A percentile compares a stretch with the other conserved stretches of the same genome.
These are phyloP conservation scores for Eupsilia transversa DNA, from an alignment of 2,888 invertebrate genomes.

Conservation along the genomic window DNA sequence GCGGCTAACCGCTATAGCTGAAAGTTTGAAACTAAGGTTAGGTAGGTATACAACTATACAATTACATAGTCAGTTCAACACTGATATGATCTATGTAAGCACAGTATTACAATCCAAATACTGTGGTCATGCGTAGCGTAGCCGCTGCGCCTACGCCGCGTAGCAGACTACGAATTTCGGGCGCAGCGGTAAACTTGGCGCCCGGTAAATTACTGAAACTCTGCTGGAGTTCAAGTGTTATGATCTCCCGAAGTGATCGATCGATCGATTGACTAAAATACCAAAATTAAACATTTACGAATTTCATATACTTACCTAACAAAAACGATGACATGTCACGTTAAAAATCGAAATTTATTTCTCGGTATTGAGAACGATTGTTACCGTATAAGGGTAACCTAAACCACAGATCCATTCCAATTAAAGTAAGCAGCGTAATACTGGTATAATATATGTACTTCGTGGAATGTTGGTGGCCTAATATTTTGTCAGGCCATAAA, in stretches of 20 bases:
- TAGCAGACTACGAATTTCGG: constrained; percentile 14
- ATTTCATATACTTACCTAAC: not conserved
- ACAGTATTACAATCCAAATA: no score
- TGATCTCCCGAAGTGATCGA: no score
- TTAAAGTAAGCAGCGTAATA: not conserved
- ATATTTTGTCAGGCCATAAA: not conserved
- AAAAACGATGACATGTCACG: not conserved
- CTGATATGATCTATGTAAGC: no score
- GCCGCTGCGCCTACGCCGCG: not conserved
- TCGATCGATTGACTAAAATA: no score
- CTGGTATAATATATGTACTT: not conserved
- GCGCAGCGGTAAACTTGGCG: not conserved
- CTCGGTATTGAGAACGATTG: not conserved
- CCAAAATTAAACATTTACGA: not conserved
- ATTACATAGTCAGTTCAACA: not conserved
- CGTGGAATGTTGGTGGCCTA: not conserved
- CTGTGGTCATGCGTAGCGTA: not conserved
- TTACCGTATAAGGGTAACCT: not conserved
- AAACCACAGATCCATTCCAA: constrained; percentile 2
- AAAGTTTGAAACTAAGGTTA: not conserved
- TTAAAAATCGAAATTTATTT: not conserved
- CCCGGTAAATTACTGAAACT: not conserved
- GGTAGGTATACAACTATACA: no score
- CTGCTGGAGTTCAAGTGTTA: no score
- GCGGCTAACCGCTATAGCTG: no score